These are phyloP conservation scores for Mugil cephalus DNA, from an alignment of 2,113 vertebrate species.

Conservation along the genomic window DNA sequence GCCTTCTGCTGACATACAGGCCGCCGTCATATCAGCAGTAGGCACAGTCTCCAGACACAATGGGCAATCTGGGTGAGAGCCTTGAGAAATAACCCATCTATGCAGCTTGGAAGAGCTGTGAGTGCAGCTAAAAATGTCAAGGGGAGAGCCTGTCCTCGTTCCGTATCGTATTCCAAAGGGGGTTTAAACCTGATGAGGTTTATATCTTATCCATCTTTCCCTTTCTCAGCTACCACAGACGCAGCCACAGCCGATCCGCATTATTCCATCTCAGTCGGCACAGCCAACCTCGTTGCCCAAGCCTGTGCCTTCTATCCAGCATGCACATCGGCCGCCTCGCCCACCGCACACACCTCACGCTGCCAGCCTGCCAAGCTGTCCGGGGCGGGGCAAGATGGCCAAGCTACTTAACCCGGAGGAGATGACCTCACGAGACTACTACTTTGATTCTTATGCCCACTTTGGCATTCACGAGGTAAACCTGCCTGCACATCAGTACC, in stretches of 20 bases:
- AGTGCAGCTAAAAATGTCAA: neutral
- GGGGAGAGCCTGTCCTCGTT: neutral
- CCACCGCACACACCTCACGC: slow-evolving; percentile 85
- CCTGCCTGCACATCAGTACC: neutral
- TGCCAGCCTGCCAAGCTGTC: slow-evolving; percentile 88
- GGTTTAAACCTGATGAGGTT: slow-evolving; percentile 1
- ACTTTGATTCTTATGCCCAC: slow-evolving; percentile 98
- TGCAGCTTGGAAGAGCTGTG: neutral
- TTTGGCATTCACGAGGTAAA: slow-evolving; percentile 98
- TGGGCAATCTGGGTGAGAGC: neutral
- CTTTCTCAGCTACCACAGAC: slow-evolving; percentile 55
- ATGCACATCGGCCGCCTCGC: slow-evolving; percentile 68
- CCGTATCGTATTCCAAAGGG: too few relatives aligned
- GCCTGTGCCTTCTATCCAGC: slow-evolving; percentile 89
- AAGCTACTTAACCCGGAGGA: slow-evolving; percentile 95
- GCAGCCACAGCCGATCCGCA: slow-evolving; percentile 80
- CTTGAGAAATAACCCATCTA: too few relatives aligned
- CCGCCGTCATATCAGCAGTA: slow-evolving; percentile 25
- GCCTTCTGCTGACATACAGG: slow-evolving; percentile 44
- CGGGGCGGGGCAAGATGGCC: slow-evolving; percentile 93
- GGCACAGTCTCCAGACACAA: neutral
- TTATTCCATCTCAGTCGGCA: slow-evolving; percentile 86
- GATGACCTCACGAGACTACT: slow-evolving; percentile 98
- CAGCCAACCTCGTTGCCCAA: slow-evolving; percentile 89
- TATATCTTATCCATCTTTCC: slow-evolving; percentile 33